Percentiles rank a stretch among this genome's conserved stretches.
phyloP scores from a whole-genome alignment of 2,888 invertebrate genomes.

The Rhimphoctona megacephalus region DNA sequence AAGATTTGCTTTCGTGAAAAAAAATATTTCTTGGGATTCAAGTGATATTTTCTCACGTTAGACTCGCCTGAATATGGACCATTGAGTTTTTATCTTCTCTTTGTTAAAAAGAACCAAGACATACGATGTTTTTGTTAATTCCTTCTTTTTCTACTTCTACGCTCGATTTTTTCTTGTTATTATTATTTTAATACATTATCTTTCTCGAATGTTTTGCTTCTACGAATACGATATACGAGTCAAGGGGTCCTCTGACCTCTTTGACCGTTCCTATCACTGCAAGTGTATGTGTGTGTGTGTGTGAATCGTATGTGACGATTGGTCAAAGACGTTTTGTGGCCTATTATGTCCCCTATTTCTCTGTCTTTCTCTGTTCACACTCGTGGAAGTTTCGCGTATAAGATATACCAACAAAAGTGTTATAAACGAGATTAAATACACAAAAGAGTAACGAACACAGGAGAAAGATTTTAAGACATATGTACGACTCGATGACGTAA shows the following conservation, averaged over 20 bases:
- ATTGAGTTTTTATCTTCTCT: not conserved
- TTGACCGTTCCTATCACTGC: conserved; percentile 52
- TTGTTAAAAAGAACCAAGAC: not conserved
- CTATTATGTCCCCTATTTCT: conserved; percentile 22
- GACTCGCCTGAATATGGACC: too few relatives aligned
- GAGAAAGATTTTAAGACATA: conserved; percentile 21
- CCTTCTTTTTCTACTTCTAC: conserved; percentile 1
- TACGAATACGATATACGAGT: conserved; percentile 34
- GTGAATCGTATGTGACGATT: conserved; percentile 3
- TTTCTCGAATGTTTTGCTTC: conserved; percentile 6
- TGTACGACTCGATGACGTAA: conserved; percentile 75
- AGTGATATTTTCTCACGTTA: not conserved
- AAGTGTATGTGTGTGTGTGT: too few relatives aligned
- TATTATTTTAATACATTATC: conserved; percentile 10
- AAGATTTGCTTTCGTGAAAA: not conserved
- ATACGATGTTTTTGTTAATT: not conserved
- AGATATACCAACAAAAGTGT: conserved; percentile 14
- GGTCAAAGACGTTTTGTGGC: conserved; percentile 33
- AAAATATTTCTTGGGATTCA: not conserved
- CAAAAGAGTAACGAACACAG: conserved; percentile 8
- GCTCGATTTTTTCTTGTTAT: not conserved
- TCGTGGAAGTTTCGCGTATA: not conserved
- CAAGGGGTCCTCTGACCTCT: conserved; percentile 48
- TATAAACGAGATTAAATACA: conserved; percentile 1
- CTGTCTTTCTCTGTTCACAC: conserved; percentile 6